Conservation (phyloP, 2,888 invertebrate species). For the Hedychridium roseum region DNA sequence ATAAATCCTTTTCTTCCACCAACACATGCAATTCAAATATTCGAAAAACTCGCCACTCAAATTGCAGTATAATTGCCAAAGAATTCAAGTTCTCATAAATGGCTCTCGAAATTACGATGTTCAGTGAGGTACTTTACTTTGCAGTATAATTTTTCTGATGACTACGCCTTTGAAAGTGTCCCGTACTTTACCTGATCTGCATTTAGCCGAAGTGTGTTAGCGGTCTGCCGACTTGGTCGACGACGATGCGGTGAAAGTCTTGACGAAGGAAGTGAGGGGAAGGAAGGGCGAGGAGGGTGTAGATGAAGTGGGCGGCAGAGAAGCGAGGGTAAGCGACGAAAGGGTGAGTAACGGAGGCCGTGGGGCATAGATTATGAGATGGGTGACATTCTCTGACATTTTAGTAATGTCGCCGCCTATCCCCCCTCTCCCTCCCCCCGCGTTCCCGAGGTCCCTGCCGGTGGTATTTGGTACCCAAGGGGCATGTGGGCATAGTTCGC, state of each 20-base stretch:
- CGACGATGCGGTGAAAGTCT: background rate
- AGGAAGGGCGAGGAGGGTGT: slow-evolving; percentile 3
- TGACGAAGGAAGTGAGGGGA: background rate
- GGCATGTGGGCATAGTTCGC: slow-evolving; percentile 50
- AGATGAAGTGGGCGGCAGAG: slow-evolving; percentile 23
- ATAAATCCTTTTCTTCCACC: too few relatives aligned
- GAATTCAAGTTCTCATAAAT: too few relatives aligned
- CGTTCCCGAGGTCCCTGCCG: slow-evolving; percentile 18
- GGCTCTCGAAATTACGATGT: too few relatives aligned
- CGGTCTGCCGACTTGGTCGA: slow-evolving; percentile 9
- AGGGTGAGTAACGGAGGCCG: slow-evolving; percentile 23
- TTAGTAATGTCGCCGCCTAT: slow-evolving; percentile 56
- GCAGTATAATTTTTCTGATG: too few relatives aligned
- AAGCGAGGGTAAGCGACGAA: background rate
- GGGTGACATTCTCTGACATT: slow-evolving; percentile 62
- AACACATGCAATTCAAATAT: too few relatives aligned
- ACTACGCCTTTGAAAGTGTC: too few relatives aligned
- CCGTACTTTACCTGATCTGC: too few relatives aligned
- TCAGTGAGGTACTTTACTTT: too few relatives aligned
- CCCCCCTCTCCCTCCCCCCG: slow-evolving; percentile 28
- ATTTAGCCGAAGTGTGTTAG: slow-evolving; percentile 1
- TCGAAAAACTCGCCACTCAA: too few relatives aligned
- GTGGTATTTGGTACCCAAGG: slow-evolving; percentile 56
- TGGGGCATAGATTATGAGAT: slow-evolving; percentile 49
- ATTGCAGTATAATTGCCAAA: too few relatives aligned